Conservation (phyloP, 2,888 invertebrate species). For the Eristalinus aeneus region DNA sequence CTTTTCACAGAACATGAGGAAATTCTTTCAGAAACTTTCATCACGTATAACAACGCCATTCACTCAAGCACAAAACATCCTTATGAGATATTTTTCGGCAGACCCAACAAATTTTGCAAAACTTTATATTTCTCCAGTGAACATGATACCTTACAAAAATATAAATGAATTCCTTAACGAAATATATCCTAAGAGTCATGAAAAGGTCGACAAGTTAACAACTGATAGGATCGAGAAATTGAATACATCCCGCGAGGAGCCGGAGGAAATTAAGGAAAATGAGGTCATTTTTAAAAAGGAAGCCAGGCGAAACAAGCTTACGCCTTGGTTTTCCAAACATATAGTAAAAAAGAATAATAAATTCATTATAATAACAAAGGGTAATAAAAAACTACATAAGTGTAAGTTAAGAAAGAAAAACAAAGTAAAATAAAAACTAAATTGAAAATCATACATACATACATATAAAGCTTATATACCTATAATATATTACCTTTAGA, state of each 20-base stretch:
- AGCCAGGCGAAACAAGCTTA: not conserved
- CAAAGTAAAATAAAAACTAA: not conserved
- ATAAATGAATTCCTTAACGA: not conserved
- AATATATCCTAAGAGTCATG: slow-evolving; percentile 36
- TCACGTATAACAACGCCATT: slow-evolving; percentile 39
- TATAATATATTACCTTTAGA: not conserved
- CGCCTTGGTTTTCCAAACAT: not conserved
- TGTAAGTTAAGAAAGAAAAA: not conserved
- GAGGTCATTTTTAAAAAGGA: not conserved
- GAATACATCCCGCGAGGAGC: slow-evolving; percentile 26
- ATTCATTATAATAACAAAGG: not conserved
- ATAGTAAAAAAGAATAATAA: not conserved
- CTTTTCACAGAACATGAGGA: slow-evolving; percentile 37
- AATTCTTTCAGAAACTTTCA: slow-evolving; percentile 45
- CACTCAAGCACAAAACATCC: not conserved
- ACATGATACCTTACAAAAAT: not conserved
- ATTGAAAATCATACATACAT: no score
- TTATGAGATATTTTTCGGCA: not conserved
- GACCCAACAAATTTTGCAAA: not conserved
- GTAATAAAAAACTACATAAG: not conserved
- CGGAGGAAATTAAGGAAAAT: slow-evolving; percentile 4
- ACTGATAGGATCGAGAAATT: slow-evolving; percentile 19
- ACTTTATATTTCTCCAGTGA: not conserved
- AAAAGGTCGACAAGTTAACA: slow-evolving; percentile 18
- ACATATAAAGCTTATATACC: no score